Conservation (phyloP, 2,113 vertebrate genomes). For the Cavia porcellus region DNA sequence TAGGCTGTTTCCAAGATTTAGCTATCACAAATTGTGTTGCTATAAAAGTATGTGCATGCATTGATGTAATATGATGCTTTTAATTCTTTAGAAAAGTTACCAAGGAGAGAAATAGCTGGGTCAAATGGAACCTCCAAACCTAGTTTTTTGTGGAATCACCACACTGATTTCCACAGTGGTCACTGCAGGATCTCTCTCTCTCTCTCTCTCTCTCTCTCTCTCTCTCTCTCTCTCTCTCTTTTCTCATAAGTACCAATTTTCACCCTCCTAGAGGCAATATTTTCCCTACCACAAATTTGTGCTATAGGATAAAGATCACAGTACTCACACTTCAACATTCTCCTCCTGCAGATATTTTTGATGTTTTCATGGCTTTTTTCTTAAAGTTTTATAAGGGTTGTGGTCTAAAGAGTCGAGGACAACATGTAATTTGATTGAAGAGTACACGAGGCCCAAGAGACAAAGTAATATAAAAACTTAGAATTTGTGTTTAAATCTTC, state of each 20-base stretch:
- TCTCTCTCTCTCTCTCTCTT: not conserved
- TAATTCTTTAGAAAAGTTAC: not conserved
- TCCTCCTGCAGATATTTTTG: not conserved
- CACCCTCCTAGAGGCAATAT: not conserved
- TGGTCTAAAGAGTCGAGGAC: not conserved
- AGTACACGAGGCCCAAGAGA: not conserved
- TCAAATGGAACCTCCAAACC: not conserved
- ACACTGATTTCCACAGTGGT: not conserved
- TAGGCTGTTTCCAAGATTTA: not conserved
- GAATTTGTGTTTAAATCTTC: not conserved
- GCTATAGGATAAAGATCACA: not conserved
- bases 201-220: not conserved
- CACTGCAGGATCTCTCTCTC: not conserved
- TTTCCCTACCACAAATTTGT: not conserved
- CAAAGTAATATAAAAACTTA: not conserved
- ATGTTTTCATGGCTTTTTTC: not conserved
- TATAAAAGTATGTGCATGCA: not conserved
- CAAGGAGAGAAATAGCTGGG: not conserved
- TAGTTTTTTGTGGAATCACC: not conserved
- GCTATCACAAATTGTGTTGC: not conserved
- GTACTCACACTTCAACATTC: not conserved
- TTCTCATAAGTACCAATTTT: not conserved
- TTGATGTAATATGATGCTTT: not conserved
- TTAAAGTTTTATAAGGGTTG: not conserved
- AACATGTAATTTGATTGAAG: constrained; percentile 16